These are phyloP conservation scores for Drosophila meridiana DNA, from an alignment of 2,888 invertebrate species.

Conservation along the genomic window DNA sequence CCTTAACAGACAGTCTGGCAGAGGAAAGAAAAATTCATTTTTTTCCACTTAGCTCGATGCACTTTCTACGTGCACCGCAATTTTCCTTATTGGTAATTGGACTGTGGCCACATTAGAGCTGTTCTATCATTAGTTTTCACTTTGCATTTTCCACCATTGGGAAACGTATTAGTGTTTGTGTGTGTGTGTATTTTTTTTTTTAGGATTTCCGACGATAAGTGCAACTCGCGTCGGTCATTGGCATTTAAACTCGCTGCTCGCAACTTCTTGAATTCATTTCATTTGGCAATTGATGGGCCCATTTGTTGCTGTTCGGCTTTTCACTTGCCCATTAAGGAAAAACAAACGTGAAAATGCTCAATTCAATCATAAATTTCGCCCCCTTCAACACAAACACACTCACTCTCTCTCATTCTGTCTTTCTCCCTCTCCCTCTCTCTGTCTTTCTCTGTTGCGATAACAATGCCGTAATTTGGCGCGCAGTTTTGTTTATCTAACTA, in stretches of 20 bases:
- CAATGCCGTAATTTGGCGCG: conserved; percentile 70
- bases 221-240: conserved; percentile 61
- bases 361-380: conserved; percentile 69
- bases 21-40: conserved; percentile 4
- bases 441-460: conserved; percentile 47
- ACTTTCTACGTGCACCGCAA: conserved; percentile 13
- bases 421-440: not conserved
- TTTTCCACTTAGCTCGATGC: not conserved
- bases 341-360: conserved; percentile 60
- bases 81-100: conserved; percentile 17
- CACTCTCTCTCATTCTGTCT: not conserved
- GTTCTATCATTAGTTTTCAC: conserved; percentile 62
- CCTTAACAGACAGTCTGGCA: not conserved
- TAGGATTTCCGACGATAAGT: conserved; percentile 32
- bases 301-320: conserved; percentile 41
- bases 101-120: conserved; percentile 28
- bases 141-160: conserved; percentile 27
- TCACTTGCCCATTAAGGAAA: conserved; percentile 61
- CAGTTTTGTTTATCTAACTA: conserved; percentile 69
- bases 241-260: conserved; percentile 52
- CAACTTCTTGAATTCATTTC: conserved; percentile 59
- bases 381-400: not conserved
- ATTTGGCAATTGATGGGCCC: conserved; percentile 62
- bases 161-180: not conserved
- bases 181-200: not conserved